These are phyloP conservation scores for Vombatus ursinus DNA, from an alignment of 2,113 vertebrate species.

Conservation along the genomic window DNA sequence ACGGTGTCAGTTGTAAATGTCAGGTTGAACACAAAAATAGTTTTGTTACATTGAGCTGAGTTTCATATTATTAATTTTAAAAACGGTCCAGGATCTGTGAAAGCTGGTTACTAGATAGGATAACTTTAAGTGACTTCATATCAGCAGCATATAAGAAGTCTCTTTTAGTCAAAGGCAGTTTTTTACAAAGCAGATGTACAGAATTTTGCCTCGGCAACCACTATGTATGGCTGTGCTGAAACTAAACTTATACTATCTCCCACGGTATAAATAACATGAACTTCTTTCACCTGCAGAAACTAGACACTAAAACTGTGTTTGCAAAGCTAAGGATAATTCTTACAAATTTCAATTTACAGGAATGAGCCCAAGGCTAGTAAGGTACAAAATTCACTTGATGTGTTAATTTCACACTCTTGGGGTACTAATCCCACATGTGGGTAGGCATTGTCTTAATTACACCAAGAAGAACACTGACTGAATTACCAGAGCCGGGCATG, in stretches of 20 bases:
- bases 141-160: background rate
- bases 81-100: background rate
- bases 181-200: slow-evolving; percentile 26
- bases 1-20: background rate
- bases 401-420: slow-evolving; percentile 65
- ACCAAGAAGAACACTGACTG: slow-evolving; percentile 11
- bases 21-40: slow-evolving; percentile 11
- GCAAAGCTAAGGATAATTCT: slow-evolving; percentile 50
- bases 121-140: background rate
- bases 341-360: slow-evolving; percentile 71
- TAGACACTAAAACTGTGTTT: slow-evolving; percentile 25
- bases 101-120: background rate
- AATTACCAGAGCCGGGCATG: slow-evolving; percentile 1
- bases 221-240: slow-evolving; percentile 10
- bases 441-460: slow-evolving; percentile 20
- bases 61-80: rapidly evolving
- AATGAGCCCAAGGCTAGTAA: slow-evolving; percentile 64
- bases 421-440: slow-evolving; percentile 32
- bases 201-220: background rate
- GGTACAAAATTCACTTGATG: slow-evolving; percentile 63
- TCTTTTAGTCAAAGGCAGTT: background rate
- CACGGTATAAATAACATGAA: background rate
- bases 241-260: background rate
- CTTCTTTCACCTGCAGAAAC: slow-evolving; percentile 13
- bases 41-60: background rate